Evolutionary conservation across 2,797 vertebrate genomes (phyloP).

Genomic region (Adrianichthys oophorus): DNA sequence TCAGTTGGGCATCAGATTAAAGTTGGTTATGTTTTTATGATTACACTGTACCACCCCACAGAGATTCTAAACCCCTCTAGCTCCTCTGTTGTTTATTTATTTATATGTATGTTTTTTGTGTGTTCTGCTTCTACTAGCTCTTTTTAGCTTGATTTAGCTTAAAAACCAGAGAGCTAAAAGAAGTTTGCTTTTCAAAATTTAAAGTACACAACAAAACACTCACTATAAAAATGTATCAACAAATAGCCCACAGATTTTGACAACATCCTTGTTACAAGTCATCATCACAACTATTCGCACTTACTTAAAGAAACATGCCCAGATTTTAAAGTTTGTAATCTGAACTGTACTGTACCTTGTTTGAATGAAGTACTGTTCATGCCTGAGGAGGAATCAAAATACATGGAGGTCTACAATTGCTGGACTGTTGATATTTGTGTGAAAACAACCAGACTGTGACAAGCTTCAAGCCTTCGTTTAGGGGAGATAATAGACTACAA

Average conservation of each 20-base stretch:
- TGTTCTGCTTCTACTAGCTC: too few species aligned
- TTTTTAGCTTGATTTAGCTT: too few species aligned
- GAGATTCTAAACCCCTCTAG: too few species aligned
- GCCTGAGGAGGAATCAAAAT: conserved; percentile 25
- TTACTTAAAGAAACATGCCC: conserved; percentile 19
- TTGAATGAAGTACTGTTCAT: conserved; percentile 17
- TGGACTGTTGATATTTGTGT: conserved; percentile 40
- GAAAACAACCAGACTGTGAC: conserved; percentile 46
- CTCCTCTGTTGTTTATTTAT: too few species aligned
- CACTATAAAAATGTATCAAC: background rate
- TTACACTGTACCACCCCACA: too few species aligned
- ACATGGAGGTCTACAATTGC: conserved; percentile 20
- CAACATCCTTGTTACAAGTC: conserved; percentile 7
- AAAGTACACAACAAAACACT: too few species aligned
- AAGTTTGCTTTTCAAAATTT: too few species aligned
- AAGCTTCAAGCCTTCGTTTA: conserved; percentile 65
- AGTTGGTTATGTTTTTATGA: too few species aligned
- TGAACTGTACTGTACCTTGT: conserved; percentile 15
- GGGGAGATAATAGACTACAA: conserved; percentile 47
- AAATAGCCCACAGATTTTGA: background rate
- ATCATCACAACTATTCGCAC: conserved; percentile 16
- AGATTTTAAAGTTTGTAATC: conserved; percentile 17
- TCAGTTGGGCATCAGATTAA: too few species aligned
- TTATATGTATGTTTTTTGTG: too few species aligned
- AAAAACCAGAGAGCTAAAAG: too few species aligned